Conservation (phyloP, 2,888 invertebrate genomes). For the Chironomus riparius region DNA sequence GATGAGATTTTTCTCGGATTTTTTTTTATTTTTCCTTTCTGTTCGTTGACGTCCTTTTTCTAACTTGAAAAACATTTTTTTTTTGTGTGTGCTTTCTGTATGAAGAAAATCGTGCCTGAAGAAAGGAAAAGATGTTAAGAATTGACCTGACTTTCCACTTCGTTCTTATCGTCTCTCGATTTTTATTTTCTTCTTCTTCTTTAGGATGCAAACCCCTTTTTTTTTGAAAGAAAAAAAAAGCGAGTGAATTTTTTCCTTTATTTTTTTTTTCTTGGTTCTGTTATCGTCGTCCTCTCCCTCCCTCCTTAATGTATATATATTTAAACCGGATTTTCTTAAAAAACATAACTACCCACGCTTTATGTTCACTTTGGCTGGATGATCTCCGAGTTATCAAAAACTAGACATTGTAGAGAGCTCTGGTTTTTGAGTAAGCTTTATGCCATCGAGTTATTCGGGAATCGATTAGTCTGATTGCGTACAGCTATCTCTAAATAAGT, state of each 20-base stretch:
- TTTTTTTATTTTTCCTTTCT: not conserved
- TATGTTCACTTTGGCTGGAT: no score
- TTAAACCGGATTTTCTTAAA: no score
- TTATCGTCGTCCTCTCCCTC: no score
- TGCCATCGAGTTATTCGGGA: no score
- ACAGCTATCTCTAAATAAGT: no score
- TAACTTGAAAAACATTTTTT: slow-evolving; percentile 10
- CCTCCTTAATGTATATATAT: no score
- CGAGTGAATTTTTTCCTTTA: not conserved
- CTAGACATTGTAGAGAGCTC: no score
- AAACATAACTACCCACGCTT: no score
- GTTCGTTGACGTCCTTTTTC: slow-evolving; percentile 18
- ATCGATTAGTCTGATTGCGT: no score
- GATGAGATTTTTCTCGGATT: slow-evolving; percentile 12
- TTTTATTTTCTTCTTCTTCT: not conserved
- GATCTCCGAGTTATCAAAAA: no score
- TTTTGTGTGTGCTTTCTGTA: not conserved
- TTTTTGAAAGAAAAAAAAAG: not conserved
- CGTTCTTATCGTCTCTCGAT: not conserved
- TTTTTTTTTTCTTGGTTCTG: not conserved
- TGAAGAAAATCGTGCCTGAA: slow-evolving; percentile 7
- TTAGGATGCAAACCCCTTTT: slow-evolving; percentile 1
- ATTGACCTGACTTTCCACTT: slow-evolving; percentile 21
- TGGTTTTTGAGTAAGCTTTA: no score
- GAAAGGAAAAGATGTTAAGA: slow-evolving; percentile 21